phyloP scores from a whole-genome alignment of 2,888 invertebrate genomes.

The Eristalis pertinax region DNA sequence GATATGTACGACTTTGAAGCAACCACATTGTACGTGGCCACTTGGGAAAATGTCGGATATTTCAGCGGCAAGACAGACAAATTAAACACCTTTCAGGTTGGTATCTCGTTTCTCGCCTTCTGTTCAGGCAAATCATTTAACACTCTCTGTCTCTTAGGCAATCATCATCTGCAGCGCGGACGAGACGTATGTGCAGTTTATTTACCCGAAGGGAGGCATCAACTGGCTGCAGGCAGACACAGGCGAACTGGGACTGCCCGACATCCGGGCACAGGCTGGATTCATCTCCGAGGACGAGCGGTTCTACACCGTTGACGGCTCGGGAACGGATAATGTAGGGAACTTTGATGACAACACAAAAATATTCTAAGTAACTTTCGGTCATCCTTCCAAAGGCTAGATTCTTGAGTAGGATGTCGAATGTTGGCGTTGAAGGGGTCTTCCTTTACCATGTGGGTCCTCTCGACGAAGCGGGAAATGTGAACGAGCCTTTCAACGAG shows the following conservation, averaged over 20 bases:
- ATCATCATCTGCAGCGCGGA: constrained; percentile 77
- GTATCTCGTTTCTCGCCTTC: constrained; percentile 74
- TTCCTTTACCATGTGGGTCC: constrained; percentile 94
- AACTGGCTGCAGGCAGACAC: constrained; percentile 95
- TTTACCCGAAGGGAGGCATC: constrained; percentile 93
- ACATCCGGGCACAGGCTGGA: constrained; percentile 96
- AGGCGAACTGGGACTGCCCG: constrained; percentile 89
- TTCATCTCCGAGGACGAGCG: constrained; percentile 93
- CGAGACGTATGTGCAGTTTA: constrained; percentile 91
- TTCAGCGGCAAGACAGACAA: constrained; percentile 85
- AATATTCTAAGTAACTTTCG: constrained; percentile 27
- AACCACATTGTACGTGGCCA: constrained; percentile 90
- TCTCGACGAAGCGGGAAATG: constrained; percentile 83
- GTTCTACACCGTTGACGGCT: constrained; percentile 89
- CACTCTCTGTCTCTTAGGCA: background rate
- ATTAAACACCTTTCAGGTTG: constrained; percentile 94
- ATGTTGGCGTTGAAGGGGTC: constrained; percentile 91
- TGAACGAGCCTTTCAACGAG: constrained; percentile 86
- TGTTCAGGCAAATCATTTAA: background rate
- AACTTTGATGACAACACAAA: background rate
- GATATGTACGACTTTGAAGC: constrained; percentile 89
- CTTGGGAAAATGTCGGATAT: constrained; percentile 94
- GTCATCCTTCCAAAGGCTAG: constrained; percentile 76
- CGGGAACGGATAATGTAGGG: constrained; percentile 92
- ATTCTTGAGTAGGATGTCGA: constrained; percentile 88